These are phyloP conservation scores for Lymantria monacha DNA, from an alignment of 2,888 invertebrate genomes.

Conservation along the genomic window DNA sequence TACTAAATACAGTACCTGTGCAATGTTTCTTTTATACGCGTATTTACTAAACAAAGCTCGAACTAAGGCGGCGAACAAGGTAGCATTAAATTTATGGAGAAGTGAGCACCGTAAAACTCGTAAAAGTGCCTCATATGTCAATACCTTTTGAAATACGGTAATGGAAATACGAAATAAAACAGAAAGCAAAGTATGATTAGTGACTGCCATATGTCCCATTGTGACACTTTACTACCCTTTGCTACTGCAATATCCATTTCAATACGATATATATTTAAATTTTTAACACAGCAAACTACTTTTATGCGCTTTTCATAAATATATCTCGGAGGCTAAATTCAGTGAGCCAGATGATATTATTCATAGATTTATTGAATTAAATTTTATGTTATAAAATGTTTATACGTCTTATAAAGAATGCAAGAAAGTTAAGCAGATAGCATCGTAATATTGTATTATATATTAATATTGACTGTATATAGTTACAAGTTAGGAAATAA, in stretches of 20 bases:
- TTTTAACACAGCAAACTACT: not conserved
- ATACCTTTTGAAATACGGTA: slow-evolving; percentile 82
- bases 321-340: not conserved
- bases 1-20: slow-evolving; percentile 22
- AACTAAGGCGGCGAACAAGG: slow-evolving; percentile 54
- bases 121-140: slow-evolving; percentile 81
- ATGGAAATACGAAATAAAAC: slow-evolving; percentile 82
- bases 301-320: not conserved
- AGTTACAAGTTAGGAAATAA: no score
- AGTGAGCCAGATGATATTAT: not conserved
- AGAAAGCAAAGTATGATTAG: slow-evolving; percentile 82
- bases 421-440: no score
- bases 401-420: no score
- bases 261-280: slow-evolving; percentile 60
- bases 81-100: slow-evolving; percentile 63
- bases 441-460: no score
- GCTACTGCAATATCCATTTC: slow-evolving; percentile 61
- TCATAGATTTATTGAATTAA: no score
- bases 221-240: slow-evolving; percentile 69
- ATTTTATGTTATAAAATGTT: no score
- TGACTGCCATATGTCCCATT: slow-evolving; percentile 76
- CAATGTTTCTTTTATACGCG: slow-evolving; percentile 34
- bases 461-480: no score
- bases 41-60: slow-evolving; percentile 43
- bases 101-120: slow-evolving; percentile 68